Conservation (phyloP, 2,797 vertebrate genomes). For the Argyrosomus regius region DNA sequence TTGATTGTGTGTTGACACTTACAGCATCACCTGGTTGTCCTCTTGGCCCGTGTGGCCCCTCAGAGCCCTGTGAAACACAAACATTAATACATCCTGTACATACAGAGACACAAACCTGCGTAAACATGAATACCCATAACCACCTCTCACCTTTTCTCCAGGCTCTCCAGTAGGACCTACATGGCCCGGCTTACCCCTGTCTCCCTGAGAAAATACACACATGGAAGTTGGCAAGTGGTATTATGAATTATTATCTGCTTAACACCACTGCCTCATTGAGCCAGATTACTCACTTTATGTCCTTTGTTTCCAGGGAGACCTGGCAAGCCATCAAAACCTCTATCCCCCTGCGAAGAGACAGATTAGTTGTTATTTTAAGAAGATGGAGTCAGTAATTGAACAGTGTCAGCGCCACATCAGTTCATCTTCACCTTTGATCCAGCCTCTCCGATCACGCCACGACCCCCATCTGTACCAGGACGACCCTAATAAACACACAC, state of each 20-base stretch:
- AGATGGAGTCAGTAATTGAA: not conserved
- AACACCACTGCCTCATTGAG: not conserved
- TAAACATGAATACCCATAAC: not conserved
- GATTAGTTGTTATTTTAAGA: constrained; percentile 4
- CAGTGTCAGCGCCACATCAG: not conserved
- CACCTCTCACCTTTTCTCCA: constrained; percentile 90
- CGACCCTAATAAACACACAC: constrained; percentile 87
- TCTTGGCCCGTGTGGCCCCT: constrained; percentile 93
- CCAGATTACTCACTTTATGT: constrained; percentile 87
- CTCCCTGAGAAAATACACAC: constrained; percentile 84
- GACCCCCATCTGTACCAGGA: constrained; percentile 90
- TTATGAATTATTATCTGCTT: not conserved
- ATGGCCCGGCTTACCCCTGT: constrained; percentile 90
- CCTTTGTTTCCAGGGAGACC: constrained; percentile 95
- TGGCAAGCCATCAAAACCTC: constrained; percentile 95
- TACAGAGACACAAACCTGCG: constrained; percentile 9
- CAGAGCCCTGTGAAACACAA: constrained; percentile 88
- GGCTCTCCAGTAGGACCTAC: constrained; percentile 85
- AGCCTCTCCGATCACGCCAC: constrained; percentile 93
- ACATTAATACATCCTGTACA: not conserved
- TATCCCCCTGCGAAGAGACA: constrained; percentile 87
- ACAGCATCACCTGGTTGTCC: constrained; percentile 96
- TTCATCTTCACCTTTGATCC: constrained; percentile 91
- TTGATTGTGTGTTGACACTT: constrained; percentile 63
- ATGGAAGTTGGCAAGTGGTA: not conserved